Base-by-base conservation (phyloP, 2,888 invertebrate genomes). In the Acholoe squamosa region DNA sequence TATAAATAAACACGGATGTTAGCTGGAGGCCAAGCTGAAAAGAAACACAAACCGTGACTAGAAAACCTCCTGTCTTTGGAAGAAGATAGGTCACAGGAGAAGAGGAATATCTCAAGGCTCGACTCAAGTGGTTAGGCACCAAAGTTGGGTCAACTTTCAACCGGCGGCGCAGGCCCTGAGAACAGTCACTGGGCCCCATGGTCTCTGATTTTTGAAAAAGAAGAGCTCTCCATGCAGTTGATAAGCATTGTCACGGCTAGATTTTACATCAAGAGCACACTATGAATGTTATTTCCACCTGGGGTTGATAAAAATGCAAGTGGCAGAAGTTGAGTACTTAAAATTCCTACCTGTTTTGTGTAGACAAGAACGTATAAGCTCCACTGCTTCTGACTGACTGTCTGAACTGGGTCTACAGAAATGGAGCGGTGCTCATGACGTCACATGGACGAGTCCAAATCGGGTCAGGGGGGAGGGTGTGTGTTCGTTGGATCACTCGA, bases 391-490 rank as follows among this genome's bases (percentile, higher is more conserved):
- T 71, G n/a, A 10, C 28, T 25, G 71, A n/a, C 71, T n/a, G 71
- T 71, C 71, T 71, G 5, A 43, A 43, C 43, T 3, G 10, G 71
- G 71, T 25, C 25, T 71, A 3, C 31, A 5, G 28, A 71, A 71
- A 71, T 28, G 28, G 71, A 71, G 31, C 71, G 28, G 28, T 71
- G 71, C 71, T 16, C 28, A 28, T 71, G 71, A 71, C 71, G 71
- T 71, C 71, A 71, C n/a, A 71, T 25, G 71, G 71, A 31, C 71
- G 71, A 71, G 71, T 71, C 71, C 71, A 71, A 71, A 71, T 71
- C 28, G 28, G 71, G 71, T 28, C 71, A 71, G 14, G 31, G 31
- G 71, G 14, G 25, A 28, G 71, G 71, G 25, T 71, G 25, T 25
- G n/a, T n/a, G 5, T 1, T 61, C n/a, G n/a, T n/a, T n/a, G n/a